Base-by-base conservation (phyloP, 2,113 vertebrate genomes). In the Psittacula cyanocephala region DNA sequence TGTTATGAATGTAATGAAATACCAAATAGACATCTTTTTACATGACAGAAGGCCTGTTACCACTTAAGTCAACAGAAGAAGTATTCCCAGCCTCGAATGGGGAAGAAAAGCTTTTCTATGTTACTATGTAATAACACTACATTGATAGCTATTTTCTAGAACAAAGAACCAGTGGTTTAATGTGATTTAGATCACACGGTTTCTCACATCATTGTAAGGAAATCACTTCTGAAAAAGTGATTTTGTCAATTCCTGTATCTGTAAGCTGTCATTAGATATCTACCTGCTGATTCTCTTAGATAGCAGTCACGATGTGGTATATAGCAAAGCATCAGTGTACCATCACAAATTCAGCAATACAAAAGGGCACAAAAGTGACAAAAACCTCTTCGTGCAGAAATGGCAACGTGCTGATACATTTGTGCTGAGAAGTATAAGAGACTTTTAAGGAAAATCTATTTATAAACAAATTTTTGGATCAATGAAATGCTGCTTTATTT, bases 301-400 rank as follows among this genome's bases (percentile, higher is more conserved):
- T 64, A 80, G 10, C 33, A 52, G 23, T 23, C 53, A 75, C 0
- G 0, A 87, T 9, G n/a, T 59, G 44, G n/a, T 27, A 35, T 22
- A 24, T 2, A 78, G 35, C 65, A 87, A 62, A 1, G 7, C 7
- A 33, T 13, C 2, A 3, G 23, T 8, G n/a, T 11, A 72, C 29
- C 37, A 57, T 49, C 68, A 80, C 16, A 33, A 81, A 70, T 18
- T 35, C 68, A 77, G 46, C 28, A 49, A 29, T 2, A 67, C 19
- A 27, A 25, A 64, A 55, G 0, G 0, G 44, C 29, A 74, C 2
- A 63, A 43, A 37, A 89, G n/a, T 13, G 0, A 55, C 12, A 89
- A 74, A 52, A 81, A 23, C 5, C 23, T 72, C 22, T 39, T n/a
- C 8, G 31, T 25, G 37, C 1, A 81, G 60, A 62, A 57, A 78